phyloP scores from a whole-genome alignment of 2,888 invertebrate genomes.

The Amorpha juglandis region DNA sequence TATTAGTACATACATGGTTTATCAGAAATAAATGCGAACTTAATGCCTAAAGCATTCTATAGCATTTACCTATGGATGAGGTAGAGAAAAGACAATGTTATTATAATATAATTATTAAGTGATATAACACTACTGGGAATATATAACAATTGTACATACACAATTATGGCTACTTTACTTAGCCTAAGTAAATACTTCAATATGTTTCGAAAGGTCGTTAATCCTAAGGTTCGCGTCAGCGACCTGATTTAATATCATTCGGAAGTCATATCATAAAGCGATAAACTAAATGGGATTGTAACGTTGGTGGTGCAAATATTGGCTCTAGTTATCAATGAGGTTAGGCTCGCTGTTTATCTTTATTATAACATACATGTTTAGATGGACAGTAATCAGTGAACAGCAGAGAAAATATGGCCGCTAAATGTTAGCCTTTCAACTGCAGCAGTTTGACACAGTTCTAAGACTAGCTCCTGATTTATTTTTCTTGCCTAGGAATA shows the following conservation, averaged over 20 bases:
- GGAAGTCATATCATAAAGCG: constrained; percentile 3
- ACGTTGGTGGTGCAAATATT: constrained; percentile 16
- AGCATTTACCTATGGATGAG: too few species aligned
- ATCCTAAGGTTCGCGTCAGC: neutral
- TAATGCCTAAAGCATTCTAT: too few species aligned
- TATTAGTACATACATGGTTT: too few species aligned
- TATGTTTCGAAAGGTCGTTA: neutral
- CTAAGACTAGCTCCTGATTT: too few species aligned
- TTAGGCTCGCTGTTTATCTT: constrained; percentile 10
- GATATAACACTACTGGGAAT: neutral
- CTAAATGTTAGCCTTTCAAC: too few species aligned
- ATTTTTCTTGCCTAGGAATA: too few species aligned
- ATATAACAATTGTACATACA: neutral
- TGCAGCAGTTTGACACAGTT: too few species aligned
- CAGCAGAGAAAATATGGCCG: too few species aligned
- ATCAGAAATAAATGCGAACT: neutral
- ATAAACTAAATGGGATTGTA: constrained; percentile 8
- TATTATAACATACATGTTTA: neutral
- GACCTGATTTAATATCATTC: neutral
- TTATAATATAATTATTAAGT: too few species aligned
- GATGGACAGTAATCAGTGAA: neutral
- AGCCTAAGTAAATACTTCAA: neutral
- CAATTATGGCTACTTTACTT: neutral
- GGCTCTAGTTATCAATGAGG: constrained; percentile 9
- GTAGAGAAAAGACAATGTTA: too few species aligned